phyloP scores from a whole-genome alignment of 2,888 invertebrate genomes.

The Polia nebulosa region DNA sequence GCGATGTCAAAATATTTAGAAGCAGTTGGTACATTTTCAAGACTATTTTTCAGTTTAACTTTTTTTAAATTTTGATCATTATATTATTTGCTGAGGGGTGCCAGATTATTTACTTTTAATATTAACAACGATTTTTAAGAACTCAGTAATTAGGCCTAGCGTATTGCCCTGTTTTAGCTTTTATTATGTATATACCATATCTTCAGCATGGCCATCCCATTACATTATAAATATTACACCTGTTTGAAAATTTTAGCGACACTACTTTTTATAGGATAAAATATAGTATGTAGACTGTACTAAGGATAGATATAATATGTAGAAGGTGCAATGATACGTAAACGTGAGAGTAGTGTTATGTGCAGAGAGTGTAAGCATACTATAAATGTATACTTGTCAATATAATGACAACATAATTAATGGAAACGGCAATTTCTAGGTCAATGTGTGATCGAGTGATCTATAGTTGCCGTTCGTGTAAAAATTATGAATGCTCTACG shows the following conservation, averaged over 20 bases:
- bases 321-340: constrained; percentile 58
- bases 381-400: constrained; percentile 32
- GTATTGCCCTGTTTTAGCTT: not conserved
- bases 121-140: not conserved
- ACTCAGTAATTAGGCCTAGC: not conserved
- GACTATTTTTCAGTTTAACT: constrained; percentile 13
- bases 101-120: not conserved
- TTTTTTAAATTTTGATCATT: not conserved
- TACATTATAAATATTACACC: constrained; percentile 21
- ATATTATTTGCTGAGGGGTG: not conserved
- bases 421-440: constrained; percentile 69
- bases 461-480: constrained; percentile 75
- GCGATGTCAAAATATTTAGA: not conserved
- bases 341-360: constrained; percentile 47
- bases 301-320: constrained; percentile 32
- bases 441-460: constrained; percentile 48
- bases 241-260: constrained; percentile 19
- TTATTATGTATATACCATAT: constrained; percentile 5
- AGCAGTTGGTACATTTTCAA: constrained; percentile 15
- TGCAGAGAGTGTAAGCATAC: constrained; percentile 41
- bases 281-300: constrained; percentile 12
- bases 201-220: not conserved
- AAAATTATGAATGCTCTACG: constrained; percentile 76
- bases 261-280: constrained; percentile 5
- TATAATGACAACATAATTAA: constrained; percentile 69